Conservation (phyloP, 2,113 vertebrate species). For the Girardinichthys multiradiatus region DNA sequence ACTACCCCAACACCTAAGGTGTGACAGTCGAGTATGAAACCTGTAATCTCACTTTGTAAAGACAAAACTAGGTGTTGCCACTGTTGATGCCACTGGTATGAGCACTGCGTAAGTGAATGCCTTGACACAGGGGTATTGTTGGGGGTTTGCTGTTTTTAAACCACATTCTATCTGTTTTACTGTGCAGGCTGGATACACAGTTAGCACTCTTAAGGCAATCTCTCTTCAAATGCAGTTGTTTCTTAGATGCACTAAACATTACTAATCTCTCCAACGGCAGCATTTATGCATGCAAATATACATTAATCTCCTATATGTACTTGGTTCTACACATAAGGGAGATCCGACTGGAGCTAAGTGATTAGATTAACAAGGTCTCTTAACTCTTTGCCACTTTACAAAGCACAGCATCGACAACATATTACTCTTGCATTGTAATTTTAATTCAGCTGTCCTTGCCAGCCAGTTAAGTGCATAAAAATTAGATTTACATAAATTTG, state of each 20-base stretch:
- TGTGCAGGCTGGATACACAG: neutral
- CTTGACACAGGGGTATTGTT: conserved; percentile 3
- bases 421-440: conserved; percentile 33
- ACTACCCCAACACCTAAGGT: neutral
- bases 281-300: conserved; percentile 1
- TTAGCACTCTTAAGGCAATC: neutral
- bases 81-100: too few species aligned
- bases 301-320: neutral
- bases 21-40: neutral
- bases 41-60: neutral
- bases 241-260: neutral
- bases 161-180: neutral
- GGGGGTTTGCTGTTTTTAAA: neutral
- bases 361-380: conserved; percentile 34
- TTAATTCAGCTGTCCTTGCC: conserved; percentile 18
- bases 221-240: too few species aligned
- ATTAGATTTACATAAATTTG: conserved; percentile 40
- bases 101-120: neutral
- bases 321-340: neutral
- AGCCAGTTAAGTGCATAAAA: conserved; percentile 30
- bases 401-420: conserved; percentile 21
- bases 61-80: neutral
- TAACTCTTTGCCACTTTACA: conserved; percentile 25
- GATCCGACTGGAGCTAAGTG: conserved; percentile 1
- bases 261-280: neutral